These are phyloP conservation scores for Clitarchus hookeri DNA, from an alignment of 2,888 invertebrate species.

Conservation along the genomic window DNA sequence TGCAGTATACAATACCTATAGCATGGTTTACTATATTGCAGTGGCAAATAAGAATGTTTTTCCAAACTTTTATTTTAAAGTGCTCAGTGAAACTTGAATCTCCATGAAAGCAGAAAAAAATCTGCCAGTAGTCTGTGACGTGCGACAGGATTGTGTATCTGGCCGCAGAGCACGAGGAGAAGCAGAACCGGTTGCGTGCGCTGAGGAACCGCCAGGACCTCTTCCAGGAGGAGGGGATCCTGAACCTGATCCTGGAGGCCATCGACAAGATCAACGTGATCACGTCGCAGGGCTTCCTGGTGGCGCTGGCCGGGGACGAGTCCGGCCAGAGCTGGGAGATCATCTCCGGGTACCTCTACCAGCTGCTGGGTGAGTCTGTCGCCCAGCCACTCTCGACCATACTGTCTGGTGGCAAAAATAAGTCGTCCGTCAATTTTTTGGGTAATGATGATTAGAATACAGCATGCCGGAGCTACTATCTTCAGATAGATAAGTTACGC, in stretches of 20 bases:
- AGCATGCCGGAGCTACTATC: no score
- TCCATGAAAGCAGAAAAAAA: no score
- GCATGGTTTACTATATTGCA: no score
- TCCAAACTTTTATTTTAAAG: no score
- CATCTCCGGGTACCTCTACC: constrained; percentile 95
- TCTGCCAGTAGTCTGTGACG: not conserved
- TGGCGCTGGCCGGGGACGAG: constrained; percentile 92
- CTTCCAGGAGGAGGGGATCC: constrained; percentile 99
- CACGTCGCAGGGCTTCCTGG: constrained; percentile 91
- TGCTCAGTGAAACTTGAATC: no score
- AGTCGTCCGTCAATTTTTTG: no score
- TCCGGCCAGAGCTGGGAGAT: constrained; percentile 92
- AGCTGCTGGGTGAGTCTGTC: constrained; percentile 69
- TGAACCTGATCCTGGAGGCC: constrained; percentile 96
- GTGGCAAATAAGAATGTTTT: no score
- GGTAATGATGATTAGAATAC: no score
- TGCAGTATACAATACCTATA: no score
- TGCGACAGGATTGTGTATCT: not conserved
- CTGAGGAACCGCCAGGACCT: constrained; percentile 96
- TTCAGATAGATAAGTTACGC: no score
- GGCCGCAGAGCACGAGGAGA: constrained; percentile 92
- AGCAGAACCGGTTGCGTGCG: constrained; percentile 94
- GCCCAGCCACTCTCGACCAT: no score
- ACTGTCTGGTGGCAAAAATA: no score
- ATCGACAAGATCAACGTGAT: constrained; percentile 98